phyloP scores from a whole-genome alignment of 2,113 vertebrate species.

The Microcebus lehilahytsara region DNA sequence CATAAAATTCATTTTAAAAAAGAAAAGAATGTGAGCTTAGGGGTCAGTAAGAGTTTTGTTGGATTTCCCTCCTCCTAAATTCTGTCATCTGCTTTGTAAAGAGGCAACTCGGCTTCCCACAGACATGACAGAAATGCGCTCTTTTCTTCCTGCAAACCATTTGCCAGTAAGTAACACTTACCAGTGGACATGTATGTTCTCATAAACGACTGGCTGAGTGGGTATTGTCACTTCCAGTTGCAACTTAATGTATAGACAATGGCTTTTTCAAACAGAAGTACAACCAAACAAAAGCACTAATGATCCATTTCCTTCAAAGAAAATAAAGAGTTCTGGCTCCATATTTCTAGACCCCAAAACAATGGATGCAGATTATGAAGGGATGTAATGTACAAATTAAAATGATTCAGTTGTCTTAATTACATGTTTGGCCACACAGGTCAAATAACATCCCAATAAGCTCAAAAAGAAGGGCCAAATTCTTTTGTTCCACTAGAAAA shows the following conservation, averaged over 20 bases:
- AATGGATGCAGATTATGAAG: neutral
- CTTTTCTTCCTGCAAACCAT: neutral
- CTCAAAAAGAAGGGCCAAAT: neutral
- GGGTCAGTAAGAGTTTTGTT: slow-evolving; percentile 59
- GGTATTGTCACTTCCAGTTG: slow-evolving; percentile 19
- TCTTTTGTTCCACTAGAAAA: slow-evolving; percentile 66
- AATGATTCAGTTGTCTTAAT: slow-evolving; percentile 59
- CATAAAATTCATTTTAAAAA: slow-evolving; percentile 51
- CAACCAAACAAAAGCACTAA: slow-evolving; percentile 19
- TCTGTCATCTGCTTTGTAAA: slow-evolving; percentile 59
- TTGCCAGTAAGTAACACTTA: slow-evolving; percentile 18
- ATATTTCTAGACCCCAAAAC: neutral
- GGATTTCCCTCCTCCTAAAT: slow-evolving; percentile 65
- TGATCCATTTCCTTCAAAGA: neutral
- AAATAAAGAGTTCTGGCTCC: slow-evolving; percentile 16
- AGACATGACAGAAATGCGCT: slow-evolving; percentile 37
- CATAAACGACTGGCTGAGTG: slow-evolving; percentile 1
- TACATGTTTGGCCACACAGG: slow-evolving; percentile 28
- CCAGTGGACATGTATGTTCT: neutral
- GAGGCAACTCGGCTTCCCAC: slow-evolving; percentile 37
- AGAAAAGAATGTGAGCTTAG: slow-evolving; percentile 29
- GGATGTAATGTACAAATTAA: slow-evolving; percentile 32
- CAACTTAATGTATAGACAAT: neutral
- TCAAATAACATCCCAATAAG: slow-evolving; percentile 52
- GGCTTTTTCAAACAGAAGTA: slow-evolving; percentile 25